Evolutionary conservation across 2,797 vertebrate genomes (phyloP).

Genomic region (Thripadectes ignobilis): DNA sequence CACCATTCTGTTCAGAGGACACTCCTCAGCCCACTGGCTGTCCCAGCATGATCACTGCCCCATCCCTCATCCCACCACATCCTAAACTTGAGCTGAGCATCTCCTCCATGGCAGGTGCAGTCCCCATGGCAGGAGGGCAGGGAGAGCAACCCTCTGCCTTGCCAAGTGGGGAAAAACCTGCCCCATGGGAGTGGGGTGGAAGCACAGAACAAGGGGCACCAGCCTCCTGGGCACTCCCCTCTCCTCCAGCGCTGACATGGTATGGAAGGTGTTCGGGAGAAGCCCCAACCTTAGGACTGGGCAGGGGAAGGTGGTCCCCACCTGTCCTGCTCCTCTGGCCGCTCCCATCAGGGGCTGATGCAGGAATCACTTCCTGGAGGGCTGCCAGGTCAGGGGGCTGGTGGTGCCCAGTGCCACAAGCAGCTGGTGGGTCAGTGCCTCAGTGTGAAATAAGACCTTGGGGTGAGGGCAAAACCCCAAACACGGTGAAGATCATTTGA

Average conservation of each 20-base stretch:
- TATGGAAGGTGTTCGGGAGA: not conserved
- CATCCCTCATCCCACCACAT: not conserved
- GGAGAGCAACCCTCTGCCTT: not conserved
- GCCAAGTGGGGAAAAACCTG: not conserved
- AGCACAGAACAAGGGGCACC: not conserved
- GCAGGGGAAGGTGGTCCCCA: not conserved
- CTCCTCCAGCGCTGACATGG: no score
- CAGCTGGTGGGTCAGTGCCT: not conserved
- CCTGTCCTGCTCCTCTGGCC: not conserved
- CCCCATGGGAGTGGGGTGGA: not conserved
- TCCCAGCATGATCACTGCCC: not conserved
- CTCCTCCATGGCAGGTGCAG: not conserved
- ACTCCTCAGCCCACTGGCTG: not conserved
- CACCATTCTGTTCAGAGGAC: rapidly evolving
- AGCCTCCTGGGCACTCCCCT: no score
- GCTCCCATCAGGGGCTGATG: not conserved
- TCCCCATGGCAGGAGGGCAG: not conserved
- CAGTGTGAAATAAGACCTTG: not conserved
- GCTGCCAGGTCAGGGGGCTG: not conserved
- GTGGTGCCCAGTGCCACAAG: not conserved
- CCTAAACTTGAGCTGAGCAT: not conserved
- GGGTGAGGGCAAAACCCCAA: not conserved
- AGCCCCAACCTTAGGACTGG: not conserved
- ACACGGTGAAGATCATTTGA: not conserved
- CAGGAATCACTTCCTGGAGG: not conserved